A percentile compares a stretch with the other conserved stretches of the same genome.
These are phyloP conservation scores for Myotis planiceps DNA, from an alignment of 2,797 vertebrate genomes.

Conservation along the genomic window DNA sequence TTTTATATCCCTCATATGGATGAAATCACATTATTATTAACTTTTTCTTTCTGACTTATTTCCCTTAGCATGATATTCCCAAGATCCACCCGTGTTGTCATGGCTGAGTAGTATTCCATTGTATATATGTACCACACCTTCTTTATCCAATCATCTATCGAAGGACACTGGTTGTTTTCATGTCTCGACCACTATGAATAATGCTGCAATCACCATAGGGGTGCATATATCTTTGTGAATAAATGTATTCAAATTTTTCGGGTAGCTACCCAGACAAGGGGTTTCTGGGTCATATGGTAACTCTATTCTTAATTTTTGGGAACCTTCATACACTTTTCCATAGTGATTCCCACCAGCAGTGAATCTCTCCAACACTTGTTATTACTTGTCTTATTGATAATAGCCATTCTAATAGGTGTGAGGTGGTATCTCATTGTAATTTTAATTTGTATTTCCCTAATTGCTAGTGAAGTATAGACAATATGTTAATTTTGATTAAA, in stretches of 20 bases:
- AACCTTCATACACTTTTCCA: too few relatives aligned
- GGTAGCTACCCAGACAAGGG: neutral
- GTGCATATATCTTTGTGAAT: neutral
- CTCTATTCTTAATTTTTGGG: neutral
- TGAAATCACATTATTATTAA: neutral
- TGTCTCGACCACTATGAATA: neutral
- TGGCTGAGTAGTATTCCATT: neutral
- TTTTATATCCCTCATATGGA: neutral
- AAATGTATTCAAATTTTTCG: neutral
- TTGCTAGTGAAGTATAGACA: neutral
- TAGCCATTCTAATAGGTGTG: too few relatives aligned
- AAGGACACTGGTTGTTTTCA: neutral
- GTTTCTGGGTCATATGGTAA: neutral
- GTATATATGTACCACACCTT: neutral
- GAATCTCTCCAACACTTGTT: too few relatives aligned
- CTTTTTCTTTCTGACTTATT: neutral
- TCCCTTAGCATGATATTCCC: neutral
- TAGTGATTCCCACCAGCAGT: too few relatives aligned
- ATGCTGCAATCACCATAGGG: neutral
- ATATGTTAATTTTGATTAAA: slow-evolving; percentile 52
- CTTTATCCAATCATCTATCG: neutral
- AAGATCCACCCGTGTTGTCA: neutral
- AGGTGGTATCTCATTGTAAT: too few relatives aligned
- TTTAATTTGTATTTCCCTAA: too few relatives aligned
- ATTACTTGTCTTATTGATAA: too few relatives aligned